Base-by-base conservation (phyloP, 1,140 invertebrate genomes). In the Meloidogyne floridensis region DNA sequence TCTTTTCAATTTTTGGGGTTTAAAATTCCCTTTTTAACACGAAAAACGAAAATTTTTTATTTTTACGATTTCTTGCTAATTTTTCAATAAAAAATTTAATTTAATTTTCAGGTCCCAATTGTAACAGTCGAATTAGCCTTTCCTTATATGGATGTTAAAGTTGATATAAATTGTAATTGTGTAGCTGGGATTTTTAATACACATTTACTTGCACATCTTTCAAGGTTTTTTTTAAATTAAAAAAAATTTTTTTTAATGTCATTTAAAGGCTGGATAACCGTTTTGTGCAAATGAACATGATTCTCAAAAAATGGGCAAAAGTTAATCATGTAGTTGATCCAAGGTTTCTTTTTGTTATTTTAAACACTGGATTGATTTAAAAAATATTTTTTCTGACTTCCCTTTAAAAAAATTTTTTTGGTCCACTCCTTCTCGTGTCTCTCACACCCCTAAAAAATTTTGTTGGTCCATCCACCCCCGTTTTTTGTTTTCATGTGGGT, bases 91-190 rank as follows among this genome's bases (percentile, higher is more conserved):
- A 9, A n/a, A 15, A 74, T 59, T 56, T 43, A 15, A 32, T 32
- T 32, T 32, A 13, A 11, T 51, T 18, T 83, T 84, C 32, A 83
- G 82, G 82, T 83, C 47, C 82, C 82, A 56, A 81, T 83, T 51
- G 11, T 83, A 3, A 77, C 85, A 74, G 59, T 83, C 6, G 71
- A 59, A 11, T 80, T 83, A 15, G 32, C 51, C 32, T 83, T 83
- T 53, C 82, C 82, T 54, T 83, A 77, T 56, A 72, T 71, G n/a
- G 78, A 74, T 8, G 74, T 87, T 42, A 73, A 87, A 3, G 78
- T 87, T 5, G 83, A 83, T 56, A 86, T 86, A 3, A 87, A 86
- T 56, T 85, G 84, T 82, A 85, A 85, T 72, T 85, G 84, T 72
- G 84, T 85, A 5, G 84, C 84, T 42, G 86, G 84, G n/a, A 85